Percentiles rank a stretch among this genome's conserved stretches.
Conservation (phyloP, 2,888 invertebrate species). For the Nymphalis c-album region DNA sequence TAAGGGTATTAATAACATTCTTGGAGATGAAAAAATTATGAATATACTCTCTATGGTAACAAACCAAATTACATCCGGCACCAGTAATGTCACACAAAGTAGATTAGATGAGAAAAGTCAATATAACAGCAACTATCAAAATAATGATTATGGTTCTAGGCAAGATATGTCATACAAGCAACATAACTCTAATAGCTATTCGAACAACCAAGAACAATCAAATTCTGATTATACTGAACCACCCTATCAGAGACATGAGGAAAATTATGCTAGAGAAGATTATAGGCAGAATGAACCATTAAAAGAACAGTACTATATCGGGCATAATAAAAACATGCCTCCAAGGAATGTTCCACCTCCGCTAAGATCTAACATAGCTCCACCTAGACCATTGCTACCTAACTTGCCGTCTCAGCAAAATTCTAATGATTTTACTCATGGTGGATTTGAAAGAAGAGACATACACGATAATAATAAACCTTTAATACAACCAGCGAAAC, state of each 20-base stretch:
- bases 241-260: conserved; percentile 43
- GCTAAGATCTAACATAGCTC: conserved; percentile 44
- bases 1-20: conserved; percentile 82
- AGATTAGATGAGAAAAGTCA: conserved; percentile 34
- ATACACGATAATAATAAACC: conserved; percentile 29
- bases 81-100: conserved; percentile 10
- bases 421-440: conserved; percentile 44
- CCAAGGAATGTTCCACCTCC: conserved; percentile 33
- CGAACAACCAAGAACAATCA: conserved; percentile 21
- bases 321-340: conserved; percentile 47
- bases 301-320: conserved; percentile 52
- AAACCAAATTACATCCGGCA: conserved; percentile 40
- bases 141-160: conserved; percentile 25
- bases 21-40: conserved; percentile 84
- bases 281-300: conserved; percentile 35
- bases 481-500: conserved; percentile 42
- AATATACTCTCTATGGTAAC: conserved; percentile 80
- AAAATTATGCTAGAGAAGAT: conserved; percentile 43
- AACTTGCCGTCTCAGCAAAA: conserved; percentile 44
- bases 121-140: conserved; percentile 46
- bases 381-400: conserved; percentile 45
- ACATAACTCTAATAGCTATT: conserved; percentile 23
- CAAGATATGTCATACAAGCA: conserved; percentile 26
- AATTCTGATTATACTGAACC: conserved; percentile 40
- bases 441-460: conserved; percentile 38